Percentiles rank a stretch among this genome's conserved stretches.
Conservation (phyloP, 2,888 invertebrate genomes). For the Plemyria rubiginata region DNA sequence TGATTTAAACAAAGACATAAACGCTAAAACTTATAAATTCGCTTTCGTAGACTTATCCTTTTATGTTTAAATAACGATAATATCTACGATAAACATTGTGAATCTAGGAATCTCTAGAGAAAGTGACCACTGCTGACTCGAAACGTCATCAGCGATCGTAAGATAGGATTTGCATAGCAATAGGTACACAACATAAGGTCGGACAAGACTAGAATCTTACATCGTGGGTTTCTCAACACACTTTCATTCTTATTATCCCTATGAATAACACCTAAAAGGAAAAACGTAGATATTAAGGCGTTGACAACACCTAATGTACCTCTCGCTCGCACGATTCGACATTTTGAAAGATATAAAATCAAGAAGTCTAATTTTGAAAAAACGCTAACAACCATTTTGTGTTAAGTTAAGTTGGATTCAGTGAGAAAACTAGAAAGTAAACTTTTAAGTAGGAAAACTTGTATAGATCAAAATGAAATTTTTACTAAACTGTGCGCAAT, state of each 20-base stretch:
- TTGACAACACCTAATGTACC: too few relatives aligned
- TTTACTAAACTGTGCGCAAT: too few relatives aligned
- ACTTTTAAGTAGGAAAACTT: too few relatives aligned
- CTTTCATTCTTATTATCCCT: conserved; percentile 10
- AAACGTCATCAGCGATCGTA: conserved; percentile 4
- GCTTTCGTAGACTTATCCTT: neutral
- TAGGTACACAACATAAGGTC: conserved; percentile 5
- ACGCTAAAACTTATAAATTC: neutral
- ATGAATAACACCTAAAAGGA: conserved; percentile 4
- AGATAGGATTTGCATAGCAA: conserved; percentile 17
- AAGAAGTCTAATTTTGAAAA: too few relatives aligned
- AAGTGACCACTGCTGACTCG: conserved; percentile 2
- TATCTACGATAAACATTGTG: neutral
- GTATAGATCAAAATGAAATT: too few relatives aligned
- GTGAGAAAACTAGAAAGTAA: too few relatives aligned
- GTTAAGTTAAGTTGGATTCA: too few relatives aligned
- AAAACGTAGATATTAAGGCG: neutral
- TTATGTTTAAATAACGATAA: neutral
- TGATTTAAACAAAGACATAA: neutral
- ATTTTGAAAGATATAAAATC: too few relatives aligned
- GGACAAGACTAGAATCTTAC: conserved; percentile 9
- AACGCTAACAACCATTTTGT: too few relatives aligned
- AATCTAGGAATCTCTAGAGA: conserved; percentile 10
- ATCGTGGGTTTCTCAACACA: conserved; percentile 3
- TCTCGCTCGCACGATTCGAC: too few relatives aligned